phyloP scores from a whole-genome alignment of 2,888 invertebrate genomes.

The Dolichomitus sp. region DNA sequence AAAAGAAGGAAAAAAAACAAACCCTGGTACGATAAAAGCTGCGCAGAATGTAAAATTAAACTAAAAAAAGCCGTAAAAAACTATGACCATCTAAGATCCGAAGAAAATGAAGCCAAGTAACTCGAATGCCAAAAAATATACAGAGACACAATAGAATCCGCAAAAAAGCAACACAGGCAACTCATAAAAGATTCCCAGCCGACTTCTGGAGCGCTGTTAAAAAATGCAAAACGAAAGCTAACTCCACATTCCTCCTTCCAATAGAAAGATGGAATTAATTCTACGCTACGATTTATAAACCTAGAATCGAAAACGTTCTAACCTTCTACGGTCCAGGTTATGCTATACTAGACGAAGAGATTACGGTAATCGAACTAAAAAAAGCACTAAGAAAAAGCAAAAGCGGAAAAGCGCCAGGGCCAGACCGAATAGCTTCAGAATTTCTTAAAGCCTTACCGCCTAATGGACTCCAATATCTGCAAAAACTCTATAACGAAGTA shows the following conservation, averaged over 20 bases:
- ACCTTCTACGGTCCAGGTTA: background rate
- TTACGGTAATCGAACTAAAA: background rate
- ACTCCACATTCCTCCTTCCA: background rate
- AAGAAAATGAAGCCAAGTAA: background rate
- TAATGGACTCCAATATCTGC: background rate
- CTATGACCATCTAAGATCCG: background rate
- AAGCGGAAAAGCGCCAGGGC: background rate
- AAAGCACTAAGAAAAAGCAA: background rate
- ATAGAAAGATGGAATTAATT: slow-evolving; percentile 13
- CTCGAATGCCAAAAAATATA: background rate
- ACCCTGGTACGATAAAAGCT: too few relatives aligned
- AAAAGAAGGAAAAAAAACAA: too few relatives aligned
- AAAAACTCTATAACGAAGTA: background rate
- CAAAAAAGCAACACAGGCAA: background rate
- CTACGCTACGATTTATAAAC: background rate
- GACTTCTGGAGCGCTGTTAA: slow-evolving; percentile 19
- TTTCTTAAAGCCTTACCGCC: background rate
- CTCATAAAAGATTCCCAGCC: background rate
- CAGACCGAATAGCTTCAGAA: background rate
- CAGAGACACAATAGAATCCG: background rate
- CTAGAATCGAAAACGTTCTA: background rate
- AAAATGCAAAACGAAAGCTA: background rate
- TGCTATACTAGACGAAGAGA: background rate
- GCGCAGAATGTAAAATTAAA: background rate
- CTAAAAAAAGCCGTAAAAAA: background rate